Base-by-base conservation (phyloP, 2,888 invertebrate genomes). In the Hedychridium roseum region DNA sequence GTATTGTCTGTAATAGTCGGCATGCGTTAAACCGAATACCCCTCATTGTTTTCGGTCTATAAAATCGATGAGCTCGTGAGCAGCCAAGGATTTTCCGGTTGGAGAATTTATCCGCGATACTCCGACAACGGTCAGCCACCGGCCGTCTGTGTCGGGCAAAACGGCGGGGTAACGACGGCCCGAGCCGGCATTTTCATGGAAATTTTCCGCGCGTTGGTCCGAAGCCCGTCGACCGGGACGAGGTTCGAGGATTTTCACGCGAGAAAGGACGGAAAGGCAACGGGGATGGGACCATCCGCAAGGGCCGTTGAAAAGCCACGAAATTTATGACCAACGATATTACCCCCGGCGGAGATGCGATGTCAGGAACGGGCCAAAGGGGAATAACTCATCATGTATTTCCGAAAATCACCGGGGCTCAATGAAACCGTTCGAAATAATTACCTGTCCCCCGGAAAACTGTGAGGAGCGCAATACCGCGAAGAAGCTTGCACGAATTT, bases 1-100 rank as follows among this genome's bases (percentile, higher is more conserved):
- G 56, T 55, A 65, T 64, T 62, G 65, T 64, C 65, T 64, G 54
- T 57, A 64, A 65, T 62, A 53, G 45, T 47, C 32, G 39, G 32
- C 14, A 43, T 17, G 43, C 50, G 55, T 55, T 60, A 52, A 55
- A 65, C 57, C 47, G 57, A 60, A 60, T 54, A 45, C 51, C 28
- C 15, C 37, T 35, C 35, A 28, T 21, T 30, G 51, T 26, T n/a
- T n/a, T 41, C 44, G 51, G 31, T 57, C n/a, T n/a, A n/a, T n/a
- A n/a, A n/a, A n/a, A n/a, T n/a, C n/a, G n/a, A 57, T 60, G 52
- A 31, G 36, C 54, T 20, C 15, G 38, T 43, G 40, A 23, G 23
- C 16, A 34, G 30, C 9, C n/a, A n/a, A 35, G 57, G 50, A 60
- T 60, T 60, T 52, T 45, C 57, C 54, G 45, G 51, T 50, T 43